Conservation (phyloP, 2,113 vertebrate species). For the Gambusia holbrooki region DNA sequence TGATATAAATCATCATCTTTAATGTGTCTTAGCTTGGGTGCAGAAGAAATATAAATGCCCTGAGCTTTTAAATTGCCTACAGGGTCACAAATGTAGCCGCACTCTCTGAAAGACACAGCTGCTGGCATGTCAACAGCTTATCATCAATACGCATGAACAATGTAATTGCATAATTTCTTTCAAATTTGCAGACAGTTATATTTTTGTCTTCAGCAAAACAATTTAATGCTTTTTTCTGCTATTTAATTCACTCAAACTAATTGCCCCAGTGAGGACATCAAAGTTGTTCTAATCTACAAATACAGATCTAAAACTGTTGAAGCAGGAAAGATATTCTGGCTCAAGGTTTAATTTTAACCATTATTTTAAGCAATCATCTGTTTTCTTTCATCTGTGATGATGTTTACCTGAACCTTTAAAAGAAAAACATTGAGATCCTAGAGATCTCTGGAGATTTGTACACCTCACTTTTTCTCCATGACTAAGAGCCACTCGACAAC, state of each 20-base stretch:
- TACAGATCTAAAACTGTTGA: slow-evolving; percentile 57
- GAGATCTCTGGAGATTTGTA: not conserved
- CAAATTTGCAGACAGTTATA: slow-evolving; percentile 6
- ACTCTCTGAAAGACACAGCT: not conserved
- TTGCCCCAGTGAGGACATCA: slow-evolving; percentile 53
- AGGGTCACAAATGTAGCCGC: not conserved
- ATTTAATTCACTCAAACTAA: slow-evolving; percentile 53
- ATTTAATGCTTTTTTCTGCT: slow-evolving; percentile 7
- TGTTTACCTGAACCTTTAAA: slow-evolving; percentile 30
- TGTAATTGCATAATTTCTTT: slow-evolving; percentile 18
- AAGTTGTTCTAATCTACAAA: slow-evolving; percentile 41
- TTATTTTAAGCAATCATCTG: slow-evolving; percentile 21
- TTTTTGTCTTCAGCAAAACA: slow-evolving; percentile 16
- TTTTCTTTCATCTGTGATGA: slow-evolving; percentile 34
- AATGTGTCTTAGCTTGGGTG: not conserved
- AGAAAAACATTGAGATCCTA: slow-evolving; percentile 12
- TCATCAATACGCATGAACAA: slow-evolving; percentile 1
- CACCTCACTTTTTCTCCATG: too few relatives aligned
- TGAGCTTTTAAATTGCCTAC: not conserved
- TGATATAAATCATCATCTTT: not conserved
- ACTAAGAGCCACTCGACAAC: not conserved
- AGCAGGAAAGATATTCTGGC: slow-evolving; percentile 44
- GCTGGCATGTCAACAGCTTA: slow-evolving; percentile 12
- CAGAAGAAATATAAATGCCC: not conserved
- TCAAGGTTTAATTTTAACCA: slow-evolving; percentile 57